A percentile compares a stretch with the other conserved stretches of the same genome.
Evolutionary conservation across 2,797 vertebrate species (phyloP).

Genomic region (Phalanger gymnotis): DNA sequence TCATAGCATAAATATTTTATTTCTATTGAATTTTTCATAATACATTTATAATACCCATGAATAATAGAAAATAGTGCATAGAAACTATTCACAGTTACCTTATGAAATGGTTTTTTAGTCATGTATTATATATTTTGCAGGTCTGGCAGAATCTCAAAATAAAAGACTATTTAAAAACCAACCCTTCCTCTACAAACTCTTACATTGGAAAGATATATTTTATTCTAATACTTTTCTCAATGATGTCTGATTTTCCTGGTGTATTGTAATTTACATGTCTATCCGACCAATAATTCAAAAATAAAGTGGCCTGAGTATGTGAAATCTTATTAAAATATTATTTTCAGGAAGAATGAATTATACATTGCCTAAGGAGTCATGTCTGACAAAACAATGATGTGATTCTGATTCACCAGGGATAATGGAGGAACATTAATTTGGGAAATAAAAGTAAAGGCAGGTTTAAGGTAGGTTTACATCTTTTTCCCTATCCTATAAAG

Average conservation of each 20-base stretch:
- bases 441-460: conserved; percentile 49
- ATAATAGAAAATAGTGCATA: conserved; percentile 79
- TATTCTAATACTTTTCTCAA: conserved; percentile 51
- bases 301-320: conserved; percentile 64
- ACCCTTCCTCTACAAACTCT: conserved; percentile 69
- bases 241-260: conserved; percentile 53
- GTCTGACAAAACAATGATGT: conserved; percentile 55
- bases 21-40: conserved; percentile 82
- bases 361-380: conserved; percentile 47
- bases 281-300: conserved; percentile 62
- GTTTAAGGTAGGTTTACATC: conserved; percentile 3
- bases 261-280: conserved; percentile 70
- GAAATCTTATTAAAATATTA: conserved; percentile 62
- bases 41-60: conserved; percentile 79
- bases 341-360: conserved; percentile 77
- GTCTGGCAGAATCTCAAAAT: conserved; percentile 64
- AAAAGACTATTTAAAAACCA: conserved; percentile 63
- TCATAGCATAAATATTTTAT: conserved; percentile 84
- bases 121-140: conserved; percentile 70
- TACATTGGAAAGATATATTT: conserved; percentile 61
- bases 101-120: conserved; percentile 63
- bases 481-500: background rate
- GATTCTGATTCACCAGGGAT: conserved; percentile 36
- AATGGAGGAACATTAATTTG: conserved; percentile 38
- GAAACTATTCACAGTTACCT: conserved; percentile 70